Evolutionary conservation across 2,888 invertebrate genomes (phyloP).

Genomic region (Synanthedon andrenaeformis): DNA sequence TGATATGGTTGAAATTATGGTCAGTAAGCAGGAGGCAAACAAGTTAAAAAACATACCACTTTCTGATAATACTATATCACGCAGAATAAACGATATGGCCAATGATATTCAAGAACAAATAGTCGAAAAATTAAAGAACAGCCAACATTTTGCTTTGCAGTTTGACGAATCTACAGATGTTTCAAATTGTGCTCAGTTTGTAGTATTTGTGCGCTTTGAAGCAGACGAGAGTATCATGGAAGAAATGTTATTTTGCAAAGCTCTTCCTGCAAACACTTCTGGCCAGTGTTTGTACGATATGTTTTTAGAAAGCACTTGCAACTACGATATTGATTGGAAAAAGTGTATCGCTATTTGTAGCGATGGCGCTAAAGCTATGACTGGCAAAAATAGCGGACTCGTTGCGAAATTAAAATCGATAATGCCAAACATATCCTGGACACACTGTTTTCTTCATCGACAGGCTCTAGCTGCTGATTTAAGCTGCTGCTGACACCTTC

Average conservation of each 20-base stretch:
- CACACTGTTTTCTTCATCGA: conserved; percentile 14
- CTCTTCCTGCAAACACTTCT: conserved; percentile 14
- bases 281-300: conserved; percentile 12
- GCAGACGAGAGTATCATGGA: conserved; percentile 13
- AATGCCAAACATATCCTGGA: conserved; percentile 11
- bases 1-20: conserved; percentile 1
- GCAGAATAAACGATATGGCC: conserved; percentile 18
- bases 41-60: conserved; percentile 10
- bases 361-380: conserved; percentile 11
- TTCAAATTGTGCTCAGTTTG: too few relatives aligned
- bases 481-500: too few relatives aligned
- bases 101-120: background rate
- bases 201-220: conserved; percentile 19
- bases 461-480: conserved; percentile 12
- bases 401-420: conserved; percentile 1
- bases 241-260: conserved; percentile 17
- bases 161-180: too few relatives aligned
- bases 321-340: conserved; percentile 12
- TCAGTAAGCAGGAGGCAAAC: background rate
- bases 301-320: background rate
- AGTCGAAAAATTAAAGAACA: too few relatives aligned
- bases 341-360: background rate
- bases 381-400: conserved; percentile 16
- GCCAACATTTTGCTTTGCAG: too few relatives aligned
- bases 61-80: conserved; percentile 14